Evolutionary conservation across 2,888 invertebrate species (phyloP).

Genomic region (Drosophila algonquin): DNA sequence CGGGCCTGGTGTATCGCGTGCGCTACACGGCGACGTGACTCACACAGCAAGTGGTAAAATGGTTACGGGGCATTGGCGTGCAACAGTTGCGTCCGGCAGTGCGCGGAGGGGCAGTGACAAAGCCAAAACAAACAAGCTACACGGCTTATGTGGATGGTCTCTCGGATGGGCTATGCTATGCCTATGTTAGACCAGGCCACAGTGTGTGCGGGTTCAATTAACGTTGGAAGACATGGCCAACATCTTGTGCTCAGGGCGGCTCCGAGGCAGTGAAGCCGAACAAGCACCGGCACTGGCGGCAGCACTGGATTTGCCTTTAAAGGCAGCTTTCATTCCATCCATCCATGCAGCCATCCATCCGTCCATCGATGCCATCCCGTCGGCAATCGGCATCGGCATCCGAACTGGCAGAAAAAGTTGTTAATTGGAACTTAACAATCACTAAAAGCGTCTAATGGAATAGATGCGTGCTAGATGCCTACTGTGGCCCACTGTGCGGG

Average conservation of each 20-base stretch:
- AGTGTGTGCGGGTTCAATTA: slow-evolving; percentile 76
- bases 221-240: slow-evolving; percentile 50
- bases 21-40: slow-evolving; percentile 40
- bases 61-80: slow-evolving; percentile 32
- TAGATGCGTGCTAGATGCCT: slow-evolving; percentile 53
- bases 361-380: slow-evolving; percentile 11
- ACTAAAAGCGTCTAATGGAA: slow-evolving; percentile 78
- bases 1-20: slow-evolving; percentile 37
- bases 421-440: slow-evolving; percentile 82
- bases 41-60: slow-evolving; percentile 30
- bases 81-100: slow-evolving; percentile 56
- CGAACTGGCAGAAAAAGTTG: slow-evolving; percentile 70
- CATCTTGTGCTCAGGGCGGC: slow-evolving; percentile 38
- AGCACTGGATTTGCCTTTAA: slow-evolving; percentile 32
- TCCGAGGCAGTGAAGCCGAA: slow-evolving; percentile 12
- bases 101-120: not conserved
- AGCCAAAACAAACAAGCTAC: slow-evolving; percentile 59
- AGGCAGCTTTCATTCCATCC: slow-evolving; percentile 15
- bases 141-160: slow-evolving; percentile 53
- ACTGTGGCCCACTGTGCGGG: slow-evolving; percentile 32
- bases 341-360: not conserved
- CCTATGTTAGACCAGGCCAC: not conserved
- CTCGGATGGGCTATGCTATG: slow-evolving; percentile 52
- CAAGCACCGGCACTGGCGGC: not conserved
- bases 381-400: slow-evolving; percentile 27